These are phyloP conservation scores for Cirrhinus molitorella DNA, from an alignment of 2,797 vertebrate genomes.

Conservation along the genomic window DNA sequence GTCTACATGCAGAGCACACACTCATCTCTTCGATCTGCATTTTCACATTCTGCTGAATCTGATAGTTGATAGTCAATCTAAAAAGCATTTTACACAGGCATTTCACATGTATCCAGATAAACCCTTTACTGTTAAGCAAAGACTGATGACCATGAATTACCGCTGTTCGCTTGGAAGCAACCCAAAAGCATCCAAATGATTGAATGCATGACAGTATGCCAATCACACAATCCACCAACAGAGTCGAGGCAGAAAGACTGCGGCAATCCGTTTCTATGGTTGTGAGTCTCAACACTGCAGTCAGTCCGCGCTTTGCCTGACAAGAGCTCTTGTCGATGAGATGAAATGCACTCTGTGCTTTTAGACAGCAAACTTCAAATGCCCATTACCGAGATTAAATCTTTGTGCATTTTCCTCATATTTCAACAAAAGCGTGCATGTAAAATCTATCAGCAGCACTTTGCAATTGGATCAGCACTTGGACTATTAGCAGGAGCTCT, in stretches of 20 bases:
- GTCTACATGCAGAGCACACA: neutral
- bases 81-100: constrained; percentile 8
- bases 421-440: constrained; percentile 49
- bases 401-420: constrained; percentile 13
- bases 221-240: constrained; percentile 14
- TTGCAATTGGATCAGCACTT: constrained; percentile 49
- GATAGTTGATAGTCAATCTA: constrained; percentile 16
- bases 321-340: constrained; percentile 51
- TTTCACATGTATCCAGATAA: constrained; percentile 1
- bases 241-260: constrained; percentile 38
- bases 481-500: constrained; percentile 26
- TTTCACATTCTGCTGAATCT: constrained; percentile 16
- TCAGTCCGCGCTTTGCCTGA: constrained; percentile 38
- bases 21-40: constrained; percentile 6
- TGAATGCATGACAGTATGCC: neutral
- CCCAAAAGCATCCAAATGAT: constrained; percentile 1
- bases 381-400: constrained; percentile 45
- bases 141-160: constrained; percentile 1
- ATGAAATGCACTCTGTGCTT: constrained; percentile 51
- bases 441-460: constrained; percentile 32
- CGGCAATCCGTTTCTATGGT: constrained; percentile 28
- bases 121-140: constrained; percentile 7
- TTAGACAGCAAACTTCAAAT: constrained; percentile 52
- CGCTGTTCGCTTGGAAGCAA: constrained; percentile 5
- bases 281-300: constrained; percentile 39